phyloP scores from a whole-genome alignment of 2,113 vertebrate species.

The Bucco capensis region DNA sequence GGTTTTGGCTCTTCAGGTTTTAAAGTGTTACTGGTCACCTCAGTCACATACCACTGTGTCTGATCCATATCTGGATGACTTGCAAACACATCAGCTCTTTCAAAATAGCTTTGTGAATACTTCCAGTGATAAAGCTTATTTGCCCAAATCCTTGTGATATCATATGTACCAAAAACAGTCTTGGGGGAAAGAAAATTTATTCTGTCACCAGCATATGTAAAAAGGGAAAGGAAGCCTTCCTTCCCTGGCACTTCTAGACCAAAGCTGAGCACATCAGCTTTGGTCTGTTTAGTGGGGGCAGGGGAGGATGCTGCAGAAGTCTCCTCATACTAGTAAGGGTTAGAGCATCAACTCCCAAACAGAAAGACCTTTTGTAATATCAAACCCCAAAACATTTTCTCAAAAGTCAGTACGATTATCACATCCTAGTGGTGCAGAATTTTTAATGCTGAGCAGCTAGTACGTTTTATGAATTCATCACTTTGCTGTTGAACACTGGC shows the following conservation, averaged over 20 bases:
- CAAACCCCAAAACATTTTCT: constrained; percentile 43
- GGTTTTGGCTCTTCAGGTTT: not conserved
- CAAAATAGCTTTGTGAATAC: not conserved
- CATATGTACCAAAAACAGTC: not conserved
- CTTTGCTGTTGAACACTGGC: constrained; percentile 60
- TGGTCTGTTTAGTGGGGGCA: not conserved
- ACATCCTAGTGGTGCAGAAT: constrained; percentile 20
- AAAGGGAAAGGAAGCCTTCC: not conserved
- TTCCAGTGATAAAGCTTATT: not conserved
- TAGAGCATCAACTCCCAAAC: not conserved
- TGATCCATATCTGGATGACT: not conserved
- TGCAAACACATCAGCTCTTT: not conserved
- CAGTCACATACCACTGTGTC: not conserved
- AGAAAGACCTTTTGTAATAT: not conserved
- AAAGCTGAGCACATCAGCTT: not conserved
- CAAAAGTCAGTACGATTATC: constrained; percentile 13
- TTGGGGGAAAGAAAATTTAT: not conserved
- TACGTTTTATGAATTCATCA: constrained; percentile 64
- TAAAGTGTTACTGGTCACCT: not conserved
- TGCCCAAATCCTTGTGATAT: not conserved
- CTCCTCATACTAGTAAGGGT: not conserved
- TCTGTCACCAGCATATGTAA: not conserved
- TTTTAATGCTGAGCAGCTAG: constrained; percentile 50
- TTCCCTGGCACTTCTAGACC: not conserved
- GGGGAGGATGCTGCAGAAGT: not conserved